Evolutionary conservation across 2,888 invertebrate species (phyloP).

Genomic region (Mythimna pallens): DNA sequence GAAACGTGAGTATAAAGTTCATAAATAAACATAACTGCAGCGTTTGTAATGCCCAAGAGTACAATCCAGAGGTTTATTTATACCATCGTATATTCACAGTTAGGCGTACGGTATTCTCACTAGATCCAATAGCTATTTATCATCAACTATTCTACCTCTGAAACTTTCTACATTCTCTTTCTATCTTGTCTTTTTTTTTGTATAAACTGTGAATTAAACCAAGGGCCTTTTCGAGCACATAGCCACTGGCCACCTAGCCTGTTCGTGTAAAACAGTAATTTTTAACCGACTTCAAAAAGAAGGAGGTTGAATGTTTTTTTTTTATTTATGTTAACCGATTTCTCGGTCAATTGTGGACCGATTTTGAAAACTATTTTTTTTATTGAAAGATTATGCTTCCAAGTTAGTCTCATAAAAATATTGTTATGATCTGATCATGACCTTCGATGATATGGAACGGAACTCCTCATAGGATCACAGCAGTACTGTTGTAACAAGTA

Average conservation of each 20-base stretch:
- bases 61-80: constrained; percentile 32
- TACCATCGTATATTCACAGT: constrained; percentile 35
- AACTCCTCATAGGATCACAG: too few species aligned
- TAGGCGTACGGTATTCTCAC: constrained; percentile 38
- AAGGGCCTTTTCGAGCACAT: background rate
- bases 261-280: background rate
- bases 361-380: too few species aligned
- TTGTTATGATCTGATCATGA: too few species aligned
- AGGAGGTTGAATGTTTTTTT: too few species aligned
- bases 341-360: too few species aligned
- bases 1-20: constrained; percentile 9
- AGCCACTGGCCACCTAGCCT: background rate
- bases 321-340: too few species aligned
- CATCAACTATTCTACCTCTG: constrained; percentile 18
- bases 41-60: constrained; percentile 34
- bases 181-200: too few species aligned
- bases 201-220: background rate
- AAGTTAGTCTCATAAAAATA: too few species aligned
- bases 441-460: too few species aligned
- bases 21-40: constrained; percentile 20
- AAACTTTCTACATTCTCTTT: too few species aligned
- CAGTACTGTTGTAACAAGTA: too few species aligned
- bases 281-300: background rate
- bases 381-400: too few species aligned
- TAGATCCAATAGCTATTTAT: constrained; percentile 29